These are phyloP conservation scores for Taurulus bubalis DNA, from an alignment of 2,113 vertebrate genomes.

Conservation along the genomic window DNA sequence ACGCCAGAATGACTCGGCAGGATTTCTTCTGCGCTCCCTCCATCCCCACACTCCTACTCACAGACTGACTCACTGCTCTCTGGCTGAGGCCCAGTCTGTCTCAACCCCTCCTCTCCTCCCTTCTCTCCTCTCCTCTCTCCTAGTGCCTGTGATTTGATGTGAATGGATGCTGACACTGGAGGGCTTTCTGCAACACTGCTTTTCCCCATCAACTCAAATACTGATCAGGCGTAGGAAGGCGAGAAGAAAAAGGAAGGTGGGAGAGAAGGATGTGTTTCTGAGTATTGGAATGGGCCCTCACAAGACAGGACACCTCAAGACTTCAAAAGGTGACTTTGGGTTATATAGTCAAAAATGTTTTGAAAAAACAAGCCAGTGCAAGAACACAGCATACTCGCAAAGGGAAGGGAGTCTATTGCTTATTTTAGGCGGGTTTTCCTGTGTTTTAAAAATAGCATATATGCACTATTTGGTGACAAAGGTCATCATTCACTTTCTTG, in stretches of 20 bases:
- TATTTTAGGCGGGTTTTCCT: no score
- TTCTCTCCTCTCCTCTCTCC: slow-evolving; percentile 24
- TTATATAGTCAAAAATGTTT: not conserved
- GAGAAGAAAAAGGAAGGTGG: not conserved
- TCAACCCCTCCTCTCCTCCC: slow-evolving; percentile 65
- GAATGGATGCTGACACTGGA: slow-evolving; percentile 65
- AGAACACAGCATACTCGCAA: not conserved
- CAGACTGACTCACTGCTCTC: slow-evolving; percentile 76
- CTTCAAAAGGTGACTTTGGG: not conserved
- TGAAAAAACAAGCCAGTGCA: not conserved
- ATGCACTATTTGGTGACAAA: not conserved
- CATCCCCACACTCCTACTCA: slow-evolving; percentile 70
- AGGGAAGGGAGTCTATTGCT: not conserved
- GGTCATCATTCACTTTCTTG: not conserved
- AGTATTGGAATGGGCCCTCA: slow-evolving; percentile 9
- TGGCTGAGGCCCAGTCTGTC: slow-evolving; percentile 77
- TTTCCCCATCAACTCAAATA: slow-evolving; percentile 61
- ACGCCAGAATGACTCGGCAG: slow-evolving; percentile 81
- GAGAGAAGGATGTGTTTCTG: slow-evolving; percentile 21
- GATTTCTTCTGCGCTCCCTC: slow-evolving; percentile 69
- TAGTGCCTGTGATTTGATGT: slow-evolving; percentile 63
- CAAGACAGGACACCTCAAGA: not conserved
- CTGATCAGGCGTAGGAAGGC: slow-evolving; percentile 23
- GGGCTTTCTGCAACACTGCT: slow-evolving; percentile 70
- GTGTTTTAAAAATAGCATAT: not conserved